These are phyloP conservation scores for Ophion costatus DNA, from an alignment of 2,888 invertebrate species.

Conservation along the genomic window DNA sequence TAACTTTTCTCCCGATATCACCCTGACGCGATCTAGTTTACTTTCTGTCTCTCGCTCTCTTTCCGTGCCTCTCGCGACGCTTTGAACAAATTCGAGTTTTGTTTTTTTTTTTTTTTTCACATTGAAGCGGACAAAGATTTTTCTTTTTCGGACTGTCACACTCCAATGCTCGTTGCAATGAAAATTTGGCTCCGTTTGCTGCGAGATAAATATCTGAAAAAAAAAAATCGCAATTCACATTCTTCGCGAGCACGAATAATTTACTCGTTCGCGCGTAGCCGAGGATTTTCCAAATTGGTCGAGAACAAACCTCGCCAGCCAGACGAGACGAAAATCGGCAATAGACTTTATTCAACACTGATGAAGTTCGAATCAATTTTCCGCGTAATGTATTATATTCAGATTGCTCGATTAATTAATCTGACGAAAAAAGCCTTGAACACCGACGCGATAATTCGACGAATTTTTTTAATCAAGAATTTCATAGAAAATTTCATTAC, in stretches of 20 bases:
- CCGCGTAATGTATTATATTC: too few relatives aligned
- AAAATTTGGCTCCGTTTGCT: not conserved
- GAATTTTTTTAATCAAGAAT: not conserved
- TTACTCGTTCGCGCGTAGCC: not conserved
- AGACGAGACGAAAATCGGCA: too few relatives aligned
- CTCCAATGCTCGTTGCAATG: not conserved
- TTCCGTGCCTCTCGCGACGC: not conserved
- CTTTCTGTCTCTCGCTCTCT: slow-evolving; percentile 36
- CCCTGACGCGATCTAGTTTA: slow-evolving; percentile 22
- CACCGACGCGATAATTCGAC: not conserved
- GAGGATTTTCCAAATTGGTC: not conserved
- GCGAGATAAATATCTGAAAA: slow-evolving; percentile 3
- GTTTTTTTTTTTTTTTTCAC: slow-evolving; percentile 4
- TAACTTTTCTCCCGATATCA: slow-evolving; percentile 53
- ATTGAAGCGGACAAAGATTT: slow-evolving; percentile 1
- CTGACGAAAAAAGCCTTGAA: not conserved
- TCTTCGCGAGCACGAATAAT: not conserved
- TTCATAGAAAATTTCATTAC: not conserved
- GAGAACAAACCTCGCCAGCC: too few relatives aligned
- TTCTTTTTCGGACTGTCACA: slow-evolving; percentile 35
- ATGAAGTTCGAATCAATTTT: too few relatives aligned
- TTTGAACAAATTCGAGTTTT: slow-evolving; percentile 7
- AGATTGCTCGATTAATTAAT: not conserved
- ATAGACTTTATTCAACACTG: too few relatives aligned
- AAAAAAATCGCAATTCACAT: not conserved